Conservation (phyloP, 2,113 vertebrate genomes). For the Tachycineta bicolor region DNA sequence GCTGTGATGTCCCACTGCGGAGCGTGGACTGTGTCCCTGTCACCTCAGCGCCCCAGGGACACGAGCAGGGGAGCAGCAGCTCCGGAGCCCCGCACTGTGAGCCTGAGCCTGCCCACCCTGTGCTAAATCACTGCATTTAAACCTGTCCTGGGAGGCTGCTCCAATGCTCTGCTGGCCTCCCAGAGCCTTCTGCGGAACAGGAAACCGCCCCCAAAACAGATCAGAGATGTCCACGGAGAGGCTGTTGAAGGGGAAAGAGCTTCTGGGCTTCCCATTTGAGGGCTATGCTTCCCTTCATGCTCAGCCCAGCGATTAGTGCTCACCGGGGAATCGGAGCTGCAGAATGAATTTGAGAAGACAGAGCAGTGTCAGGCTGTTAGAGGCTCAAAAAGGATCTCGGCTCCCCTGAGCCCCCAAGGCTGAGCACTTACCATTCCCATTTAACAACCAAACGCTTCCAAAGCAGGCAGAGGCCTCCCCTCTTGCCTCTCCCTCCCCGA, state of each 20-base stretch:
- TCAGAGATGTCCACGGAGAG: slow-evolving; percentile 11
- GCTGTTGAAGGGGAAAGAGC: slow-evolving; percentile 12
- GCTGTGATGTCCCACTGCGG: accelerated
- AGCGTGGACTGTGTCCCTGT: neutral
- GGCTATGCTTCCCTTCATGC: slow-evolving; percentile 26
- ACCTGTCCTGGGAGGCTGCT: neutral
- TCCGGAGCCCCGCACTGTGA: neutral
- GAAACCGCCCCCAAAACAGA: neutral
- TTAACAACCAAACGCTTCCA: slow-evolving; percentile 32
- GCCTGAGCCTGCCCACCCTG: neutral
- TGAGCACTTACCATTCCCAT: slow-evolving; percentile 31
- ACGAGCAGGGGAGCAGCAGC: accelerated
- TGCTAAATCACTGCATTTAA: neutral
- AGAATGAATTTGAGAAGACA: slow-evolving; percentile 44
- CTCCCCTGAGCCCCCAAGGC: slow-evolving; percentile 40
- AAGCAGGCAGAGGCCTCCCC: neutral
- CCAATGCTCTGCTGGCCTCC: neutral
- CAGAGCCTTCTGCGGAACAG: neutral
- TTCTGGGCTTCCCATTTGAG: slow-evolving; percentile 46
- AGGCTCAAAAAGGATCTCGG: slow-evolving; percentile 26
- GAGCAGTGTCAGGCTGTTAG: slow-evolving; percentile 46
- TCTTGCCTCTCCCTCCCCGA: neutral
- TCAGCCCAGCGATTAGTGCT: slow-evolving; percentile 44
- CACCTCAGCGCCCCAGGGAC: neutral
- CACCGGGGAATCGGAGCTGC: neutral